These are phyloP conservation scores for Tillus elongatus DNA, from an alignment of 2,888 invertebrate species.

Conservation along the genomic window DNA sequence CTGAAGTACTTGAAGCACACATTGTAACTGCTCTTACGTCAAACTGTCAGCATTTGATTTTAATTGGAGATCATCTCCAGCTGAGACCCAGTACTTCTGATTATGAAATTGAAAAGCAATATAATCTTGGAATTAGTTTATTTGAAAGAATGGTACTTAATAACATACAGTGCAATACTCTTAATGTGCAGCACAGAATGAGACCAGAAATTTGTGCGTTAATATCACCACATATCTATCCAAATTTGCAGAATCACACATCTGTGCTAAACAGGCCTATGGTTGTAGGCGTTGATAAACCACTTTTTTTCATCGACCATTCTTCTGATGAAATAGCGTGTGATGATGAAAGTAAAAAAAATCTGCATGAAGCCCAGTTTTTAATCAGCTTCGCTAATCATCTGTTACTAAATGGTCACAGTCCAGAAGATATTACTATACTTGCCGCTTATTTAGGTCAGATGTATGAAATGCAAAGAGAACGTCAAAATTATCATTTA, in stretches of 20 bases:
- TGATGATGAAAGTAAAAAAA: slow-evolving; percentile 55
- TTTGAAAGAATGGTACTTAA: slow-evolving; percentile 73
- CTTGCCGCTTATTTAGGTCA: slow-evolving; percentile 66
- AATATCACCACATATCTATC: slow-evolving; percentile 60
- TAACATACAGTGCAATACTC: slow-evolving; percentile 30
- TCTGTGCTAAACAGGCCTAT: slow-evolving; percentile 48
- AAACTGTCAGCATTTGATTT: slow-evolving; percentile 68
- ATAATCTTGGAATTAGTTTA: slow-evolving; percentile 65
- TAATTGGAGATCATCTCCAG: slow-evolving; percentile 79
- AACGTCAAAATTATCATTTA: slow-evolving; percentile 28
- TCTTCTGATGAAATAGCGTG: slow-evolving; percentile 46
- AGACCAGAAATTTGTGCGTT: slow-evolving; percentile 53
- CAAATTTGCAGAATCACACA: slow-evolving; percentile 49
- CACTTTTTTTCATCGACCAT: slow-evolving; percentile 63
- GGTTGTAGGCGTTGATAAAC: slow-evolving; percentile 52
- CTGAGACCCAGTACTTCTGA: slow-evolving; percentile 61
- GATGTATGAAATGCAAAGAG: slow-evolving; percentile 49
- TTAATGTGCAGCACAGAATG: slow-evolving; percentile 68
- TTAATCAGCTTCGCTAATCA: slow-evolving; percentile 52
- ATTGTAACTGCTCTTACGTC: slow-evolving; percentile 65
- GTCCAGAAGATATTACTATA: slow-evolving; percentile 57
- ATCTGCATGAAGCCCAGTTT: slow-evolving; percentile 56
- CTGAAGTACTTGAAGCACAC: slow-evolving; percentile 79
- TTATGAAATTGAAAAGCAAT: slow-evolving; percentile 55
- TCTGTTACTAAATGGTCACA: slow-evolving; percentile 52